Evolutionary conservation across 2,888 invertebrate species (phyloP).

Genomic region (Eilema caniola): DNA sequence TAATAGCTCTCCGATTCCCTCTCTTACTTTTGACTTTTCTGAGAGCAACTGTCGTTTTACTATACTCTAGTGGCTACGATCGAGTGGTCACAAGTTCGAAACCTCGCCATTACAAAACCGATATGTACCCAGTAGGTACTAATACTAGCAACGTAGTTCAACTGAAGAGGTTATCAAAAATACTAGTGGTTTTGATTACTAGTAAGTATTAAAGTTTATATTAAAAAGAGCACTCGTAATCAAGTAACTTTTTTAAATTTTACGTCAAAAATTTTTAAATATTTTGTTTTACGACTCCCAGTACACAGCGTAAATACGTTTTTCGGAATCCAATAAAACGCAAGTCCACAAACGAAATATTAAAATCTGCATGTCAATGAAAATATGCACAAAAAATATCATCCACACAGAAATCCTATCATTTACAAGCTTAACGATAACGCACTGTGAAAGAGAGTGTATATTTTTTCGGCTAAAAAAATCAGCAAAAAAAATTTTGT

Average conservation of each 20-base stretch:
- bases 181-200: no score
- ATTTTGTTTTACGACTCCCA: not conserved
- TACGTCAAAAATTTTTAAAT: not conserved
- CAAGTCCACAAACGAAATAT: slow-evolving; percentile 12
- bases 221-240: no score
- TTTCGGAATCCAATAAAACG: slow-evolving; percentile 4
- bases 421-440: slow-evolving; percentile 37
- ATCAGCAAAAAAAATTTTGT: slow-evolving; percentile 14
- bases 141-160: no score
- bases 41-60: no score
- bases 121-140: no score
- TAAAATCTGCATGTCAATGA: slow-evolving; percentile 16
- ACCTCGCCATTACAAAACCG: no score
- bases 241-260: not conserved
- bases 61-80: no score
- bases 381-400: slow-evolving; percentile 9
- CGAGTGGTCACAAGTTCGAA: no score
- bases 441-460: slow-evolving; percentile 25
- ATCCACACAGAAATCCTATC: slow-evolving; percentile 30
- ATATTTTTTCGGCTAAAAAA: slow-evolving; percentile 12
- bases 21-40: no score
- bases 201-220: no score
- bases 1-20: no score
- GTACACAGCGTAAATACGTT: not conserved
- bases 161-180: no score